These are phyloP conservation scores for Procambarus virginalis DNA, from an alignment of 1,140 invertebrate genomes.

Conservation along the genomic window DNA sequence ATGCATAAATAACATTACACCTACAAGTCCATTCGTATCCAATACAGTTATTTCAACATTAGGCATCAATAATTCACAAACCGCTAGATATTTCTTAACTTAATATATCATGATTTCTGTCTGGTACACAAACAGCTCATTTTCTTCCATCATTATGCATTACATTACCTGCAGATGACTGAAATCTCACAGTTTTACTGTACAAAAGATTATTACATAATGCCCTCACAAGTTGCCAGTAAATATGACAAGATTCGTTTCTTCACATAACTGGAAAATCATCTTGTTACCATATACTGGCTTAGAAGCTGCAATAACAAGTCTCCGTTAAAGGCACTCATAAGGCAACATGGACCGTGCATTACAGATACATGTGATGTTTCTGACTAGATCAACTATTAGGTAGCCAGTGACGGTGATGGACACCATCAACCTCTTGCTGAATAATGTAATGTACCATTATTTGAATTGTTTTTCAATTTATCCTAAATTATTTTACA, in stretches of 20 bases:
- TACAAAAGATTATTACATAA: neutral
- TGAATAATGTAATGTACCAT: neutral
- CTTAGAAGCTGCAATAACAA: slow-evolving; percentile 23
- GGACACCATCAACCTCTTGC: neutral
- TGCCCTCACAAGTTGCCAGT: neutral
- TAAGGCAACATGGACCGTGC: slow-evolving; percentile 43
- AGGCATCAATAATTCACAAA: neutral
- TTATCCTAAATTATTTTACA: neutral
- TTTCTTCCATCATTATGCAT: slow-evolving; percentile 2
- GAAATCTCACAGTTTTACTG: slow-evolving; percentile 24
- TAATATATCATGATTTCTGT: neutral
- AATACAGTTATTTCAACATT: neutral
- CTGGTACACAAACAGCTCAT: neutral
- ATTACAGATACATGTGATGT: neutral
- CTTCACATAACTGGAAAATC: neutral
- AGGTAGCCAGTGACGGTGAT: slow-evolving; percentile 15
- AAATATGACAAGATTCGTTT: neutral
- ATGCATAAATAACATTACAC: neutral
- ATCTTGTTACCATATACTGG: neutral
- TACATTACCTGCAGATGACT: neutral
- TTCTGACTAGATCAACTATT: slow-evolving; percentile 46
- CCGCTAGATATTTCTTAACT: neutral
- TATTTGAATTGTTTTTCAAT: neutral
- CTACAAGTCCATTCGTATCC: neutral
- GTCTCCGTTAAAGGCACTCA: slow-evolving; percentile 29